phyloP scores from a whole-genome alignment of 1,140 invertebrate genomes.

The Drosophila tsacasi region DNA sequence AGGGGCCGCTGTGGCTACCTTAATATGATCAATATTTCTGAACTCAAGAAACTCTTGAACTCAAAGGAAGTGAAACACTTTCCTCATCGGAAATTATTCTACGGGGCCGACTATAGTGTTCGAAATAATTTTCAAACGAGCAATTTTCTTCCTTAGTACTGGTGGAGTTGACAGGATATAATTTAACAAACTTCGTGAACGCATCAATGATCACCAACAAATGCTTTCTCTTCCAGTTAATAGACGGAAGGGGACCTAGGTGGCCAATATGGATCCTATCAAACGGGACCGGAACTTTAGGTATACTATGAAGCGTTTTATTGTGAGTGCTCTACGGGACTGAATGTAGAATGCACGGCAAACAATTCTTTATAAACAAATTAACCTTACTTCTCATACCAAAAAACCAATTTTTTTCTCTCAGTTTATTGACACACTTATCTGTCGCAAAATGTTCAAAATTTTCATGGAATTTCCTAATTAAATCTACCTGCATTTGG shows the following conservation, averaged over 20 bases:
- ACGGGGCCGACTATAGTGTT: constrained; percentile 1
- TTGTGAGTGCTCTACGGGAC: background rate
- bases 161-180: background rate
- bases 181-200: background rate
- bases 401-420: no score
- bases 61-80: background rate
- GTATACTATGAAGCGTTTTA: background rate
- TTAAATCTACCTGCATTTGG: background rate
- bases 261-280: constrained; percentile 1
- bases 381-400: no score
- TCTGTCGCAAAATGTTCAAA: constrained; percentile 1
- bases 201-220: background rate
- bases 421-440: no score
- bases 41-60: no score
- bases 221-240: background rate
- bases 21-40: no score
- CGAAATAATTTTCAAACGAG: background rate
- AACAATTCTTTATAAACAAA: no score
- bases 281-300: background rate
- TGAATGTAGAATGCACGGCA: constrained; percentile 3
- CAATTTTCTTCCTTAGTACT: background rate
- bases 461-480: background rate
- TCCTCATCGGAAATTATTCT: background rate
- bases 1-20: background rate
- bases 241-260: background rate